Evolutionary conservation across 2,113 vertebrate genomes (phyloP).

Genomic region (Stigmatopora argus): DNA sequence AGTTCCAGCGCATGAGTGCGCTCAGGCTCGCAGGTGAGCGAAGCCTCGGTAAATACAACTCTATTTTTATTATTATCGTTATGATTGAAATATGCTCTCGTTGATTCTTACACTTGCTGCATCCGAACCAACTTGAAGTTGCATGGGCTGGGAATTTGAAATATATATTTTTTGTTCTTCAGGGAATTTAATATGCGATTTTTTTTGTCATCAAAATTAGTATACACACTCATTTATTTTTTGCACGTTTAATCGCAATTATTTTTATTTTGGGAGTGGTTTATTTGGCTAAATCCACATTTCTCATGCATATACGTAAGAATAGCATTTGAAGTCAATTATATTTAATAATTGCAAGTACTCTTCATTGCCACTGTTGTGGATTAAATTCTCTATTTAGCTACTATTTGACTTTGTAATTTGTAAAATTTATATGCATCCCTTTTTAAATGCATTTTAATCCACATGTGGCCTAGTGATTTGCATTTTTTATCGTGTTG

Average conservation of each 20-base stretch:
- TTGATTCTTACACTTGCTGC: constrained; percentile 13
- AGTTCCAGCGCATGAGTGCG: constrained; percentile 98
- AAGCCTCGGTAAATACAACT: constrained; percentile 70
- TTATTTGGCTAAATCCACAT: not conserved
- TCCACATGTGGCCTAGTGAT: not conserved
- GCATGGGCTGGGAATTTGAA: constrained; percentile 4
- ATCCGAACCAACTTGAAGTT: not conserved
- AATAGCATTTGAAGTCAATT: not conserved
- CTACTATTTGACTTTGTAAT: not conserved
- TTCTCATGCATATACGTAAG: not conserved
- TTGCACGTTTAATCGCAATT: not conserved
- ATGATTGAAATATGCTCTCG: not conserved
- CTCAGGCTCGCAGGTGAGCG: constrained; percentile 98
- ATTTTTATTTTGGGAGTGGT: not conserved
- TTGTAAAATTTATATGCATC: not conserved
- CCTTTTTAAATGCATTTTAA: not conserved
- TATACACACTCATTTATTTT: not conserved
- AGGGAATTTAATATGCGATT: not conserved
- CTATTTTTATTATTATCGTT: constrained; percentile 37
- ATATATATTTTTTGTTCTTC: not conserved
- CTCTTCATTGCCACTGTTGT: not conserved
- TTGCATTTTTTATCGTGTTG: not conserved
- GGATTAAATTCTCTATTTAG: not conserved
- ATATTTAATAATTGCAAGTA: not conserved
- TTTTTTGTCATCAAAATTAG: too few relatives aligned